phyloP scores from a whole-genome alignment of 2,888 invertebrate species.

The Parasteatoda lunata region DNA sequence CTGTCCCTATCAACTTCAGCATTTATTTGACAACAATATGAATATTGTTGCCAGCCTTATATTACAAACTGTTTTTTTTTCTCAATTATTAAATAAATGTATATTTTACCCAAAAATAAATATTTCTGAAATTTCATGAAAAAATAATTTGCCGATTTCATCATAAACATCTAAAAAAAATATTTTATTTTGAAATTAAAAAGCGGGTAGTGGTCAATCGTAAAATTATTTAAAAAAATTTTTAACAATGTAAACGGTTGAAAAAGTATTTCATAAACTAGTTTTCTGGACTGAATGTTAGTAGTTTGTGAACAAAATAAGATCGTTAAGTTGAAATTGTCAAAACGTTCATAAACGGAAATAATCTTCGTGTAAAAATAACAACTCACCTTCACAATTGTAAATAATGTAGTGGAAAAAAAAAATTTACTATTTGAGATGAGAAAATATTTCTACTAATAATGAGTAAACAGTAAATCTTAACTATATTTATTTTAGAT shows the following conservation, averaged over 20 bases:
- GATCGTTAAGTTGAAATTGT: too few species aligned
- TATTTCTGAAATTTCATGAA: background rate
- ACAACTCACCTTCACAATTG: conserved; percentile 44
- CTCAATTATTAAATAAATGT: too few species aligned
- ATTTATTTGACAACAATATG: conserved; percentile 49
- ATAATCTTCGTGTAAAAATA: conserved; percentile 17
- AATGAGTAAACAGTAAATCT: too few species aligned
- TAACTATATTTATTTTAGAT: too few species aligned
- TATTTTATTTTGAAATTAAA: too few species aligned
- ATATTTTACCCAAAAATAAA: background rate
- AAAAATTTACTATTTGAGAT: background rate
- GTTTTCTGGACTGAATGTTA: too few species aligned
- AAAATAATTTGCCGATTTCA: background rate
- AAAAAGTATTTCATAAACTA: too few species aligned
- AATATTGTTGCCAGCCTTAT: conserved; percentile 20
- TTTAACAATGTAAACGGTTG: too few species aligned
- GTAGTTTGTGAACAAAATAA: too few species aligned
- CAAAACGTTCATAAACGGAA: background rate
- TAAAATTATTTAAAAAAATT: too few species aligned
- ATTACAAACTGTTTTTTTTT: background rate
- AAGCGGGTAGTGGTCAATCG: too few species aligned
- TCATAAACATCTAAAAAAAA: background rate
- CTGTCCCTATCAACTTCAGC: background rate
- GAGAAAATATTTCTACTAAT: too few species aligned
- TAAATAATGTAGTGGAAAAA: conserved; percentile 42